Conservation (phyloP, 1,140 invertebrate species). For the Zaprionus africanus region DNA sequence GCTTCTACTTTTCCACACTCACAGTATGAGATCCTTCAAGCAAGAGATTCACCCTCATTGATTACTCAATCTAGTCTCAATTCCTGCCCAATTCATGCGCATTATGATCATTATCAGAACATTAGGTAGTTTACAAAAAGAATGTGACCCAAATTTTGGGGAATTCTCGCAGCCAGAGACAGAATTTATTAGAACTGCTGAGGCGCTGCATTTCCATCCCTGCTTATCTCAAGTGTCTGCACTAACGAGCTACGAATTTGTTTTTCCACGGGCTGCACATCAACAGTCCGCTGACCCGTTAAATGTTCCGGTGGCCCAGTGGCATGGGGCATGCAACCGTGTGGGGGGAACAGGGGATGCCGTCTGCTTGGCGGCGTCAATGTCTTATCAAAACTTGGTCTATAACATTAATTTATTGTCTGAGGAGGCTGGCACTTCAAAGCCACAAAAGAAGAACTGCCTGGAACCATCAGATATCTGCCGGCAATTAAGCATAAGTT, state of each 20-base stretch:
- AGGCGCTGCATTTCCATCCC: conserved; percentile 48
- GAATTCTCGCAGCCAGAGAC: conserved; percentile 12
- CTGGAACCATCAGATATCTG: conserved; percentile 58
- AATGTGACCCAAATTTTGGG: conserved; percentile 37
- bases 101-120: conserved; percentile 32
- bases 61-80: conserved; percentile 36
- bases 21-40: neutral
- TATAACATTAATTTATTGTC: conserved; percentile 81
- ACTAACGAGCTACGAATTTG: conserved; percentile 77
- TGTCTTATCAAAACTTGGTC: conserved; percentile 78
- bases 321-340: neutral
- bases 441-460: conserved; percentile 38
- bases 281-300: conserved; percentile 70
- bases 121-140: conserved; percentile 26
- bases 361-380: conserved; percentile 67
- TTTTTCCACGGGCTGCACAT: conserved; percentile 57
- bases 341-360: neutral
- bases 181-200: conserved; percentile 46
- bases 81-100: conserved; percentile 9
- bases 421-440: conserved; percentile 55
- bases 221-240: conserved; percentile 77
- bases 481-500: conserved; percentile 67
- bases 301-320: conserved; percentile 72
- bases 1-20: neutral
- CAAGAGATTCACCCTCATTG: conserved; percentile 15